Percentiles rank a stretch among this genome's conserved stretches.
phyloP scores from a whole-genome alignment of 2,888 invertebrate genomes.

The Acanthopleura granulata region DNA sequence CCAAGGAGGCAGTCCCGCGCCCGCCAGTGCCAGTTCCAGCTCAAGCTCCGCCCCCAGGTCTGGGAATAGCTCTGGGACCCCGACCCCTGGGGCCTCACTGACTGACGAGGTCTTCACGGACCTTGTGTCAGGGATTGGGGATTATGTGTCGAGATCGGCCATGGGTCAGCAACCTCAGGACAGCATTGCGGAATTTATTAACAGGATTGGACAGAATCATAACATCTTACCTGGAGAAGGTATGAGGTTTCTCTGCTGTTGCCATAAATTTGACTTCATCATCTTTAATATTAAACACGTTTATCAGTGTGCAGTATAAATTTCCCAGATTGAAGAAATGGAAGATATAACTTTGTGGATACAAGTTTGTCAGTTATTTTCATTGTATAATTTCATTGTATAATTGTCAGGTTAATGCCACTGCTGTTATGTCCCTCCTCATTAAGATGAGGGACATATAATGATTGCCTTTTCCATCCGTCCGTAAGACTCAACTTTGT shows the following conservation, averaged over 20 bases:
- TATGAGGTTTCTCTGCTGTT: slow-evolving; percentile 24
- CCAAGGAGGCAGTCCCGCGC: slow-evolving; percentile 24
- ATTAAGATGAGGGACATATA: too few species aligned
- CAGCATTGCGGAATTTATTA: slow-evolving; percentile 55
- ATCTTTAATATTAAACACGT: too few species aligned
- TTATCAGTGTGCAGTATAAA: too few species aligned
- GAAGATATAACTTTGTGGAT: too few species aligned
- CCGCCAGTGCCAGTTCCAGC: slow-evolving; percentile 30
- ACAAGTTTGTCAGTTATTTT: too few species aligned
- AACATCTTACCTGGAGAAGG: slow-evolving; percentile 56
- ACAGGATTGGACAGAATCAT: slow-evolving; percentile 48
- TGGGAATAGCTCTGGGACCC: slow-evolving; percentile 19
- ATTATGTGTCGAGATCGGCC: slow-evolving; percentile 52
- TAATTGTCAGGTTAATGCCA: too few species aligned
- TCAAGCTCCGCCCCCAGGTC: slow-evolving; percentile 23
- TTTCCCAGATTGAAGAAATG: too few species aligned
- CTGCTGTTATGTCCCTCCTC: too few species aligned
- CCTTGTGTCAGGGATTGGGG: slow-evolving; percentile 55
- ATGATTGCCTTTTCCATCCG: too few species aligned
- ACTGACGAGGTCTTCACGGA: slow-evolving; percentile 58
- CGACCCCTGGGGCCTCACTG: slow-evolving; percentile 72
- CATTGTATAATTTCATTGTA: too few species aligned
- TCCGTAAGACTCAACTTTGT: too few species aligned
- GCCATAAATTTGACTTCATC: too few species aligned
- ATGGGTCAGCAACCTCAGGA: slow-evolving; percentile 48